Evolutionary conservation across 2,888 invertebrate genomes (phyloP).

Genomic region (Caenorhabditis zanzibari): DNA sequence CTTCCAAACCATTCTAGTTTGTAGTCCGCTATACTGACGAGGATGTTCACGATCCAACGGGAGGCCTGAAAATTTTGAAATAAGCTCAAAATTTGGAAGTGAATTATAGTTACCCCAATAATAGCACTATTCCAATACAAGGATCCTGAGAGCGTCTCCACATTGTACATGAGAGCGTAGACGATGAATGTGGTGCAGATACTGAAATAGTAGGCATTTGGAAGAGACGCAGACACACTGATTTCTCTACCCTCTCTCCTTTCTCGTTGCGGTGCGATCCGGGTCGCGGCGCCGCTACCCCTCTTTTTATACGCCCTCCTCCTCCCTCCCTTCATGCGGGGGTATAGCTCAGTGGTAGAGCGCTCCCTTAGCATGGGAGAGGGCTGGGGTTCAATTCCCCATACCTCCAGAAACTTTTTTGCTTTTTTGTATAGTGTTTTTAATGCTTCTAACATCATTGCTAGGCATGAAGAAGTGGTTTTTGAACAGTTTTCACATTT

Average conservation of each 20-base stretch:
- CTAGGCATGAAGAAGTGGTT: not conserved
- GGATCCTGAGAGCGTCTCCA: constrained; percentile 67
- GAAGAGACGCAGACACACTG: too few relatives aligned
- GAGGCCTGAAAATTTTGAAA: constrained; percentile 41
- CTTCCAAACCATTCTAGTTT: constrained; percentile 71
- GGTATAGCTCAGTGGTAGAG: constrained; percentile 78
- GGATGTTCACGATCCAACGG: constrained; percentile 73
- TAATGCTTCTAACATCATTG: not conserved
- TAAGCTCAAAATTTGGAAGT: too few relatives aligned
- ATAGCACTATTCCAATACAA: constrained; percentile 65
- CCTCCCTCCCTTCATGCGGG: constrained; percentile 40
- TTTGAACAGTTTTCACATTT: not conserved
- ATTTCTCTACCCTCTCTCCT: too few relatives aligned
- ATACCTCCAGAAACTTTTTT: constrained; percentile 67
- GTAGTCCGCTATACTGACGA: constrained; percentile 71
- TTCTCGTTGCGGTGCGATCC: too few relatives aligned
- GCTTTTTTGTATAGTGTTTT: not conserved
- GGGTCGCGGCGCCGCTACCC: too few relatives aligned
- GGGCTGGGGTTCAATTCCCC: constrained; percentile 76
- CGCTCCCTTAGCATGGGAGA: constrained; percentile 79
- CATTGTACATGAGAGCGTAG: constrained; percentile 67
- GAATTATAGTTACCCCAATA: constrained; percentile 67
- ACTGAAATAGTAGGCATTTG: constrained; percentile 39
- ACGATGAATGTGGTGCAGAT: constrained; percentile 61
- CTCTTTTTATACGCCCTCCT: not conserved